A percentile compares a stretch with the other conserved stretches of the same genome.
Evolutionary conservation across 2,888 invertebrate genomes (phyloP).

Genomic region (Crioceris asparagi): DNA sequence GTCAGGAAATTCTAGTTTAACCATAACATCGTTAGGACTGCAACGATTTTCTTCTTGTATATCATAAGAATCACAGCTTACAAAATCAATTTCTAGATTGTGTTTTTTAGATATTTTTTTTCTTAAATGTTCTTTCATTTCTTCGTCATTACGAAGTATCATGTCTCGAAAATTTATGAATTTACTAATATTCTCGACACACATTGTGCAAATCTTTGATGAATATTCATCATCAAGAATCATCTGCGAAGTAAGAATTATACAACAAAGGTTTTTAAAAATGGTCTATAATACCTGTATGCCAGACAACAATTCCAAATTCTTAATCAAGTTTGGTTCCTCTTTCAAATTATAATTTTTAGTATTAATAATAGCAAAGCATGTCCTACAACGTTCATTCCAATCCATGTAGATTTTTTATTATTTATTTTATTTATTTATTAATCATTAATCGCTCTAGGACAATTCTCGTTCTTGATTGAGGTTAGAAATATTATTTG

Average conservation of each 20-base stretch:
- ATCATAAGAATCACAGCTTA: not conserved
- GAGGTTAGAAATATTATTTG: no score
- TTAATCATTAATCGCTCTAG: no score
- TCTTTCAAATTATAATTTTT: constrained; percentile 18
- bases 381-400: no score
- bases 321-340: constrained; percentile 19
- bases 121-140: constrained; percentile 18
- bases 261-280: not conserved
- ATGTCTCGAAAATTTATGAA: constrained; percentile 28
- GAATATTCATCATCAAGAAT: constrained; percentile 19
- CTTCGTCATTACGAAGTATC: constrained; percentile 23
- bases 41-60: constrained; percentile 2
- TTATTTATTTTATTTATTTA: no score
- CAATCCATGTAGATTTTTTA: no score
- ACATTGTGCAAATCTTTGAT: constrained; percentile 26
- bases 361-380: no score
- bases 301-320: constrained; percentile 25
- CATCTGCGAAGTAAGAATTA: constrained; percentile 13
- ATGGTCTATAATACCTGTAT: constrained; percentile 20
- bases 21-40: not conserved
- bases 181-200: constrained; percentile 24
- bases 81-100: constrained; percentile 7
- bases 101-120: constrained; percentile 8
- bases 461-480: no score
- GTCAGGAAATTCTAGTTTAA: constrained; percentile 1